Percentiles rank a stretch among this genome's conserved stretches.
Conservation (phyloP, 23 tunicate genomes). For the Diplosoma virens region DNA sequence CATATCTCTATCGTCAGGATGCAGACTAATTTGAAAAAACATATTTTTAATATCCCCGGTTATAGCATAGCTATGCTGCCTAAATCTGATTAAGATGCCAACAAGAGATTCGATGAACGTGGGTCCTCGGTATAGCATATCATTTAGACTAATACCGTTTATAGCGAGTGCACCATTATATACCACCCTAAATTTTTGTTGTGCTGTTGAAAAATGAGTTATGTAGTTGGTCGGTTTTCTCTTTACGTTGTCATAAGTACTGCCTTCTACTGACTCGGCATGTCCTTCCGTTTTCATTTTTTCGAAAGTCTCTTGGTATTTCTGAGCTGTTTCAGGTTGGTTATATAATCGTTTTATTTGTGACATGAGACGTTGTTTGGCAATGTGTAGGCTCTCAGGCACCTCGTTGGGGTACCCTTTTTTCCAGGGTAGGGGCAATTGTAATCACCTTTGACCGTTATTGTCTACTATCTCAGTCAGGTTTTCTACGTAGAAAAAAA, state of each 20-base stretch:
- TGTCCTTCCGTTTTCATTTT: slow-evolving; percentile 8
- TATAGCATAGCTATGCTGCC: neutral
- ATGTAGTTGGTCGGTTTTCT: neutral
- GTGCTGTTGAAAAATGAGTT: slow-evolving; percentile 6
- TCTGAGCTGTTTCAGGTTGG: neutral
- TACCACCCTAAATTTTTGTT: neutral
- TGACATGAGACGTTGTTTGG: neutral
- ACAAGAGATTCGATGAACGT: slow-evolving; percentile 3
- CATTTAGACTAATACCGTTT: neutral
- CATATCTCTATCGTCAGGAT: neutral
- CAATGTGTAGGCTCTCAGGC: neutral
- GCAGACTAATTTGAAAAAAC: slow-evolving; percentile 8
- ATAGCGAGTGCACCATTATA: neutral
- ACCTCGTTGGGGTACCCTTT: slow-evolving; percentile 5
- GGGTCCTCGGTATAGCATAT: slow-evolving; percentile 6
- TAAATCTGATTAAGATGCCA: neutral
- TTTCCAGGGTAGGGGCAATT: slow-evolving; percentile 12
- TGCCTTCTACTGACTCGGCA: slow-evolving; percentile 10
- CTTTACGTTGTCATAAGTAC: neutral
- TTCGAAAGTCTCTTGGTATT: neutral
- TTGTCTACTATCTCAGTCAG: neutral
- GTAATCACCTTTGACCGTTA: neutral
- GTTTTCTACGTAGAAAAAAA: neutral
- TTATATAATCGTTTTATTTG: neutral
- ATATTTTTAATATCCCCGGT: slow-evolving; percentile 4